These are phyloP conservation scores for Lasioglossum figueresi DNA, from an alignment of 2,888 invertebrate genomes.

Conservation along the genomic window DNA sequence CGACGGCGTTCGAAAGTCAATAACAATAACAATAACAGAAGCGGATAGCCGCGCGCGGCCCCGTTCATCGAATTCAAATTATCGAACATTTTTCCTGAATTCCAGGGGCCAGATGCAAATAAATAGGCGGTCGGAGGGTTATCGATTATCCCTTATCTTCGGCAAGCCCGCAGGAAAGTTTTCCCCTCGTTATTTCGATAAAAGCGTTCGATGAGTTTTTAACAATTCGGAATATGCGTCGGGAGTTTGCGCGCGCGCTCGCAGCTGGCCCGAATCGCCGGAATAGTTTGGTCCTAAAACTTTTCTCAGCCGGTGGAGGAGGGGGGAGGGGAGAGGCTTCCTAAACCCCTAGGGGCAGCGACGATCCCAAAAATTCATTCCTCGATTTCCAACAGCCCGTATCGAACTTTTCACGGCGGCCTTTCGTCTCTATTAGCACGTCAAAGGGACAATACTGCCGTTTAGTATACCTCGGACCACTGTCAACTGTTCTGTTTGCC, in stretches of 20 bases:
- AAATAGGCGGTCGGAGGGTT: conserved; percentile 8
- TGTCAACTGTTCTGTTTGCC: conserved; percentile 11
- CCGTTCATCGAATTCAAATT: conserved; percentile 7
- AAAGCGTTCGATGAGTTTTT: conserved; percentile 32
- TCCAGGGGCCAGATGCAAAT: conserved; percentile 1
- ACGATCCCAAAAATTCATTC: conserved; percentile 31
- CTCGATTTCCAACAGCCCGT: neutral
- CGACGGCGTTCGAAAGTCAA: neutral
- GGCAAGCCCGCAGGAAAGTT: conserved; percentile 1
- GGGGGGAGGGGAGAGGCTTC: neutral
- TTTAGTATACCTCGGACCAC: neutral
- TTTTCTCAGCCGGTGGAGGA: neutral
- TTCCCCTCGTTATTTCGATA: conserved; percentile 47
- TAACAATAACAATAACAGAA: neutral
- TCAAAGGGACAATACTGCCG: conserved; percentile 11
- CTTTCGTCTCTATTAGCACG: conserved; percentile 15
- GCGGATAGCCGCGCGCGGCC: neutral
- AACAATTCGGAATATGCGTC: conserved; percentile 26
- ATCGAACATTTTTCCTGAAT: conserved; percentile 33
- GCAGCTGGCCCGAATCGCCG: neutral
- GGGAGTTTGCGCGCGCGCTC: neutral
- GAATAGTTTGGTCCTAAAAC: conserved; percentile 30
- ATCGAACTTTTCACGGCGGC: conserved; percentile 1
- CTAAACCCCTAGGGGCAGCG: neutral
- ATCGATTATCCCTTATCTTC: conserved; percentile 28